Percentiles rank a stretch among this genome's conserved stretches.
Conservation (phyloP, 2,888 invertebrate species). For the Hedya salicella region DNA sequence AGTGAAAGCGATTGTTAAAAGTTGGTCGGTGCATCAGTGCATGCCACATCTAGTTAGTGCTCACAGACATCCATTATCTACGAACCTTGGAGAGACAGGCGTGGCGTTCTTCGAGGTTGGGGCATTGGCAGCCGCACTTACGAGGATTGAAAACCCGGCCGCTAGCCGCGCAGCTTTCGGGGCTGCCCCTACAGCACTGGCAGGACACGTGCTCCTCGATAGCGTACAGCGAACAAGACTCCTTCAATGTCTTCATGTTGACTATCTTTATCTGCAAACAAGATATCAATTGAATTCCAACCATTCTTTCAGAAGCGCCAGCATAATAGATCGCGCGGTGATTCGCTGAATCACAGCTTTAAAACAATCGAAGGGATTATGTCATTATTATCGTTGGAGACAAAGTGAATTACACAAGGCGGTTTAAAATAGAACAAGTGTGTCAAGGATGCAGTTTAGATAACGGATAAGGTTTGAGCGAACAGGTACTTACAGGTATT, state of each 20-base stretch:
- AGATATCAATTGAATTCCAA: constrained; percentile 39
- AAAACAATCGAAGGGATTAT: constrained; percentile 51
- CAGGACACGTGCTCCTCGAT: constrained; percentile 74
- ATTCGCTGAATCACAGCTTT: constrained; percentile 46
- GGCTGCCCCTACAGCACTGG: constrained; percentile 67
- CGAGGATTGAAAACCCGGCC: constrained; percentile 73
- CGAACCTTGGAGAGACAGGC: constrained; percentile 77
- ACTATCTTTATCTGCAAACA: constrained; percentile 71
- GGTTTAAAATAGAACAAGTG: constrained; percentile 55
- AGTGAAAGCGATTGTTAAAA: constrained; percentile 62
- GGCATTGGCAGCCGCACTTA: constrained; percentile 82
- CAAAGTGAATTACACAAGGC: constrained; percentile 52
- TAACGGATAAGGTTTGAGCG: constrained; percentile 58
- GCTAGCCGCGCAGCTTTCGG: constrained; percentile 62
- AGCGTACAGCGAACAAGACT: constrained; percentile 70
- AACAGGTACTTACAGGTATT: constrained; percentile 69
- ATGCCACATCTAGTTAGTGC: constrained; percentile 65
- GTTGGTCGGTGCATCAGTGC: constrained; percentile 49
- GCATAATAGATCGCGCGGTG: constrained; percentile 29
- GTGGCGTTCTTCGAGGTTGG: constrained; percentile 73
- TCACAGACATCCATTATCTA: constrained; percentile 80
- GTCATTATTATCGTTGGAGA: constrained; percentile 65
- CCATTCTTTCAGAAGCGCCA: constrained; percentile 16
- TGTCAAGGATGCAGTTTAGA: constrained; percentile 71
- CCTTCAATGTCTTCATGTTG: constrained; percentile 71